These are phyloP conservation scores for Himalopsyche phryganea DNA, from an alignment of 1,140 invertebrate genomes.

Conservation along the genomic window DNA sequence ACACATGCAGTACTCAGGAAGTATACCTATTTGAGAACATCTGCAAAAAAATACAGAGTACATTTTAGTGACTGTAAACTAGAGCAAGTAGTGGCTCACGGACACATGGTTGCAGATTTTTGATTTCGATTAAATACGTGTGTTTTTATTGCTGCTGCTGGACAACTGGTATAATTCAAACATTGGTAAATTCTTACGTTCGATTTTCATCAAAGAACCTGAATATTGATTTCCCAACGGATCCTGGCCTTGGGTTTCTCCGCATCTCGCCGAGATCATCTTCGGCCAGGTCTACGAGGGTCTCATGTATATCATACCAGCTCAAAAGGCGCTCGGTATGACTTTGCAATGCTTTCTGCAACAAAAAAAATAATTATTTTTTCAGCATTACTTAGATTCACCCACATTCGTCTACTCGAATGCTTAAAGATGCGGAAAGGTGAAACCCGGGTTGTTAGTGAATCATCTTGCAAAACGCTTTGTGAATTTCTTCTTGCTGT, in stretches of 20 bases:
- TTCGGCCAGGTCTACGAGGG: slow-evolving; percentile 54
- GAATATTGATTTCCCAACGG: slow-evolving; percentile 29
- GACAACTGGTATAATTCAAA: too few species aligned
- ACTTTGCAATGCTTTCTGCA: slow-evolving; percentile 15
- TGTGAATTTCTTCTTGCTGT: too few species aligned
- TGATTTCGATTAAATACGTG: too few species aligned
- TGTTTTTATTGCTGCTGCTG: too few species aligned
- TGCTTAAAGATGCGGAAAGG: too few species aligned
- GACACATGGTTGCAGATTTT: too few species aligned
- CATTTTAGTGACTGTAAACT: too few species aligned
- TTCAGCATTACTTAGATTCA: background rate
- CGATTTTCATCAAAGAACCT: slow-evolving; percentile 28
- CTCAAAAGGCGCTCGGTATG: slow-evolving; percentile 56
- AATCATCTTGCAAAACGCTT: too few species aligned
- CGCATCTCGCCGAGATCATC: slow-evolving; percentile 24
- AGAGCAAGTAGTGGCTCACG: too few species aligned
- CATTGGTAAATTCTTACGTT: too few species aligned
- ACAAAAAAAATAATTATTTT: background rate
- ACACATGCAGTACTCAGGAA: slow-evolving; percentile 68
- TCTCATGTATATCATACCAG: slow-evolving; percentile 73
- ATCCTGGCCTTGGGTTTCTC: slow-evolving; percentile 12
- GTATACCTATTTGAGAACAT: slow-evolving; percentile 61
- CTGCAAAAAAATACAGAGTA: slow-evolving; percentile 51
- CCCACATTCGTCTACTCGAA: too few species aligned
- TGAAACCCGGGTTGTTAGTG: too few species aligned